Evolutionary conservation across 2,797 vertebrate genomes (phyloP).

Genomic region (Urocyon cinereoargenteus): DNA sequence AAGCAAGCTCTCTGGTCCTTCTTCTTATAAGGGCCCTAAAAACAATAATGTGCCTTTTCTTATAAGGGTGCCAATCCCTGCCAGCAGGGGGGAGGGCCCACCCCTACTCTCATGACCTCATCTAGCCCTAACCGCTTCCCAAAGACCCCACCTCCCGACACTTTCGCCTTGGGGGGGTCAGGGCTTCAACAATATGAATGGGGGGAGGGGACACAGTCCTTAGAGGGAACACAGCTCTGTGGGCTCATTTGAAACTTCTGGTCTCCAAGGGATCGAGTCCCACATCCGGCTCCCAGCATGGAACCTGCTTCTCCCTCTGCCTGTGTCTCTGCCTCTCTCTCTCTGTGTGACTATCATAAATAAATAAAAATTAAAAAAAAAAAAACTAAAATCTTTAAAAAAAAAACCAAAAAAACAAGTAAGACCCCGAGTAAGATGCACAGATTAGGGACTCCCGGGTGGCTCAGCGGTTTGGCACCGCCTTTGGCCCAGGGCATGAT

Average conservation of each 20-base stretch:
- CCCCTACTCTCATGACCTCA: background rate
- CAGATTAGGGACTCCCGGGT: too few species aligned
- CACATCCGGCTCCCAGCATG: too few species aligned
- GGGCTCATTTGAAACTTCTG: background rate
- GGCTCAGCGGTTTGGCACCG: too few species aligned
- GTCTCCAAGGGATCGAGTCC: too few species aligned
- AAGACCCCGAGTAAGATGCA: background rate
- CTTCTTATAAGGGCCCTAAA: background rate
- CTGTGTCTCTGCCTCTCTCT: too few species aligned
- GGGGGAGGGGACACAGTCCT: background rate
- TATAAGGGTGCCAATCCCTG: background rate
- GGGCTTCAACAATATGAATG: background rate
- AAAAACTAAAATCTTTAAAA: too few species aligned
- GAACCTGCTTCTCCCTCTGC: too few species aligned
- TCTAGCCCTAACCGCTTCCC: background rate
- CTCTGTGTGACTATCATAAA: too few species aligned
- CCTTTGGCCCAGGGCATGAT: too few species aligned
- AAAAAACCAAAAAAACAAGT: background rate
- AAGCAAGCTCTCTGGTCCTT: background rate
- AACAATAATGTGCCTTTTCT: background rate
- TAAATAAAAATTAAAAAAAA: too few species aligned
- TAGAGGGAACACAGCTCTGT: background rate
- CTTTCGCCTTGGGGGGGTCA: background rate
- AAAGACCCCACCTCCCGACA: background rate
- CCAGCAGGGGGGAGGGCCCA: background rate